Evolutionary conservation across 1,140 invertebrate genomes (phyloP).

Genomic region (Nasonia giraulti): DNA sequence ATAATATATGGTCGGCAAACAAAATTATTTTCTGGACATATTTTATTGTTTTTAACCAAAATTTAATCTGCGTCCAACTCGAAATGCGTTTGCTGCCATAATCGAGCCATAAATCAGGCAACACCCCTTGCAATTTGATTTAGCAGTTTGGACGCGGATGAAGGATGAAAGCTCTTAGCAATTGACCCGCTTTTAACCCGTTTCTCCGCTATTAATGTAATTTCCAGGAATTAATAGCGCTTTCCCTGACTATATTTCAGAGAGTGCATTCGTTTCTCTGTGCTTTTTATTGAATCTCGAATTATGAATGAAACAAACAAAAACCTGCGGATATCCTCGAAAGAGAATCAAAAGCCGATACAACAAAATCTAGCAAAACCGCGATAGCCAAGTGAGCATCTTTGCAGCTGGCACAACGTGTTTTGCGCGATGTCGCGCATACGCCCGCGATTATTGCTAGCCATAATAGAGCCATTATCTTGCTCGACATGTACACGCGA

Average conservation of each 20-base stretch:
- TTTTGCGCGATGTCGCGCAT: not conserved
- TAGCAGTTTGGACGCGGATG: not conserved
- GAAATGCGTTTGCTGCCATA: not conserved
- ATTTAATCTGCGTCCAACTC: not conserved
- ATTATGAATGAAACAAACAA: not conserved
- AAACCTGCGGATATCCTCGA: not conserved
- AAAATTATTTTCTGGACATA: not conserved
- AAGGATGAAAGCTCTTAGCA: slow-evolving; percentile 31
- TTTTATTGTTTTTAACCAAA: not conserved
- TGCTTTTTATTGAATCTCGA: not conserved
- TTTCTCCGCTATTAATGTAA: slow-evolving; percentile 13
- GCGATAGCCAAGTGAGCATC: no score
- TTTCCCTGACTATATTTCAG: not conserved
- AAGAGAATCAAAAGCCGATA: no score
- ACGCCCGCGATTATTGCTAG: not conserved
- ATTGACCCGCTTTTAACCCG: slow-evolving; percentile 36
- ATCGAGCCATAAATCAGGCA: not conserved
- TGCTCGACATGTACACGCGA: not conserved
- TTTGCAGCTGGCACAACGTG: not conserved
- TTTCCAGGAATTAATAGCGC: slow-evolving; percentile 15
- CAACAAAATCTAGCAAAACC: no score
- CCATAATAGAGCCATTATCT: slow-evolving; percentile 4
- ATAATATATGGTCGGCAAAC: no score
- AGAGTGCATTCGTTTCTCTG: not conserved
- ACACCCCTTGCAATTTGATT: slow-evolving; percentile 21